Evolutionary conservation across 35 echinoderm and acorn worm species (phyloP).

Genomic region (Chiridota heheva): DNA sequence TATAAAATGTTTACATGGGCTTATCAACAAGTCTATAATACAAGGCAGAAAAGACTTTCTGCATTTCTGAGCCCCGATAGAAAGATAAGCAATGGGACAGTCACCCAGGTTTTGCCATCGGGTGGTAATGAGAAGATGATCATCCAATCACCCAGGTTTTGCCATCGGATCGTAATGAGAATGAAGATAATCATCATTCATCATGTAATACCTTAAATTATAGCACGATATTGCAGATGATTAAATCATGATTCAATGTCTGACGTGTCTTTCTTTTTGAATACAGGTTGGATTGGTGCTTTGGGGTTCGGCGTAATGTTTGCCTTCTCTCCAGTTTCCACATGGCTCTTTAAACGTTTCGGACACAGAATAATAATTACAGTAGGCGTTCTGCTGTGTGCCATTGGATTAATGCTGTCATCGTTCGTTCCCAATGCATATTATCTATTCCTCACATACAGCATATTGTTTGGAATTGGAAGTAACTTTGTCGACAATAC

Average conservation of each 20-base stretch:
- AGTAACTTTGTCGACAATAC: slow-evolving; percentile 95
- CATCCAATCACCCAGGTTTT: too few relatives aligned
- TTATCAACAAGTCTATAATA: too few relatives aligned
- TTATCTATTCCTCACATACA: slow-evolving; percentile 85
- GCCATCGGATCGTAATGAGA: too few relatives aligned
- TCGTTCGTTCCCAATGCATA: slow-evolving; percentile 67
- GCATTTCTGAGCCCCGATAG: too few relatives aligned
- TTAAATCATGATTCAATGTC: background rate
- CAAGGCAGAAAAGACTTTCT: too few relatives aligned
- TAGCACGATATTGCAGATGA: too few relatives aligned
- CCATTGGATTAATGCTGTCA: slow-evolving; percentile 67
- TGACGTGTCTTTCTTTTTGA: slow-evolving; percentile 22
- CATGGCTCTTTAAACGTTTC: slow-evolving; percentile 95
- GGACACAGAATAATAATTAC: slow-evolving; percentile 80
- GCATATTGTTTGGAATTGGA: slow-evolving; percentile 84
- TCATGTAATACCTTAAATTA: too few relatives aligned
- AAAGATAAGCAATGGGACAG: too few relatives aligned
- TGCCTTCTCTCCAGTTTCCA: slow-evolving; percentile 84
- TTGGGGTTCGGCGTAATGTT: slow-evolving; percentile 93
- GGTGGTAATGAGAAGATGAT: too few relatives aligned
- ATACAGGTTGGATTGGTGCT: slow-evolving; percentile 92
- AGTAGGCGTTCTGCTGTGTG: slow-evolving; percentile 72
- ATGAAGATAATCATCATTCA: too few relatives aligned
- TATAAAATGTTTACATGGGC: too few relatives aligned
- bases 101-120: too few relatives aligned